Conservation (phyloP, 2,888 invertebrate genomes). For the Polymixis lichenea region DNA sequence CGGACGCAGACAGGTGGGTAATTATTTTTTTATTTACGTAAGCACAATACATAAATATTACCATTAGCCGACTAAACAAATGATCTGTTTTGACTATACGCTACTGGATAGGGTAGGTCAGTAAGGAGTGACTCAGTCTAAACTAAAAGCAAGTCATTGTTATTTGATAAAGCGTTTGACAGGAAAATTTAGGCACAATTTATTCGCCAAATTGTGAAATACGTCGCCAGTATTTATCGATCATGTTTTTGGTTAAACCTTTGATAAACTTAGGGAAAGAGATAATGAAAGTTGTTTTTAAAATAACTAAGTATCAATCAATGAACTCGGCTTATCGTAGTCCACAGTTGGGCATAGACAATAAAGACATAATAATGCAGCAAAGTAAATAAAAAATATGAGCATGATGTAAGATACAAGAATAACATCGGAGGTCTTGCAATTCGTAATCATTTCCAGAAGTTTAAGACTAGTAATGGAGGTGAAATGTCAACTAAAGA, state of each 20-base stretch:
- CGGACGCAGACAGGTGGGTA: slow-evolving; percentile 12
- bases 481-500: background rate
- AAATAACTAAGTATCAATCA: slow-evolving; percentile 2
- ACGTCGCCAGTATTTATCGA: slow-evolving; percentile 8
- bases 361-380: background rate
- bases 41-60: slow-evolving; percentile 6
- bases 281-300: background rate
- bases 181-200: slow-evolving; percentile 10
- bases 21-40: slow-evolving; percentile 13
- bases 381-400: background rate
- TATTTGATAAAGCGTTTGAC: slow-evolving; percentile 14
- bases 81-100: slow-evolving; percentile 20
- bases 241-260: background rate
- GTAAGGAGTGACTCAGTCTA: slow-evolving; percentile 45
- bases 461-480: background rate
- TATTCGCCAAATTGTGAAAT: background rate
- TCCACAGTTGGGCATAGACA: slow-evolving; percentile 6
- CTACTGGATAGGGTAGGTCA: slow-evolving; percentile 51
- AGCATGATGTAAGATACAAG: background rate
- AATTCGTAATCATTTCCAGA: background rate
- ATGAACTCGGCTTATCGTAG: slow-evolving; percentile 1
- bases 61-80: slow-evolving; percentile 28
- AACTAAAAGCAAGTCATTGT: slow-evolving; percentile 44
- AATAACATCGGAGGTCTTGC: background rate
- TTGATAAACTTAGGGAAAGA: slow-evolving; percentile 7